These are phyloP conservation scores for Gonioctena quinquepunctata DNA, from an alignment of 1,140 invertebrate species.

Conservation along the genomic window DNA sequence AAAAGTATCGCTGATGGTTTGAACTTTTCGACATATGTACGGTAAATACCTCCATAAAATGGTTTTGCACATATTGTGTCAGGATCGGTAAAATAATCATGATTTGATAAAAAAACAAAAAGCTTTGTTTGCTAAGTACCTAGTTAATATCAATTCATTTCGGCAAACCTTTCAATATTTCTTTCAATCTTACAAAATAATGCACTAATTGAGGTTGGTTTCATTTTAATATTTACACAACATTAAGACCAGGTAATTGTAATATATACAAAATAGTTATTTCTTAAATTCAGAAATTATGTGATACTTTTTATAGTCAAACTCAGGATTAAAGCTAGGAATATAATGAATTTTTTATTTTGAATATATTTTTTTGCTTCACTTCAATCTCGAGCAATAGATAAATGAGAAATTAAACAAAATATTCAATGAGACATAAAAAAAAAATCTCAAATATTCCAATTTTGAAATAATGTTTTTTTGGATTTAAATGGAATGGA, in stretches of 20 bases:
- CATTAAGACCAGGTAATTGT: slow-evolving; percentile 30
- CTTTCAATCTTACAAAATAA: slow-evolving; percentile 32
- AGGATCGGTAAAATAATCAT: slow-evolving; percentile 21
- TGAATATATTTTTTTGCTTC: not conserved
- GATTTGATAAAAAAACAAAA: slow-evolving; percentile 9
- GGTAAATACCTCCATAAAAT: slow-evolving; percentile 10
- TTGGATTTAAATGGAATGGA: no score
- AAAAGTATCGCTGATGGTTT: not conserved
- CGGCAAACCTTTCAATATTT: slow-evolving; percentile 3
- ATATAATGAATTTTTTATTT: not conserved
- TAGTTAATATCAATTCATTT: not conserved
- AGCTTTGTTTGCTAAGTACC: slow-evolving; percentile 2
- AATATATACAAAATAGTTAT: slow-evolving; percentile 33
- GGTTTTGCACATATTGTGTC: not conserved
- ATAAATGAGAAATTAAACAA: no score
- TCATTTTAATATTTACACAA: slow-evolving; percentile 34
- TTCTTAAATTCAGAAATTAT: slow-evolving; percentile 2
- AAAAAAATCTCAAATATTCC: no score
- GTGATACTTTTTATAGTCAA: not conserved
- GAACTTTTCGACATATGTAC: slow-evolving; percentile 27
- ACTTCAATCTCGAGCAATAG: not conserved
- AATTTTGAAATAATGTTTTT: no score
- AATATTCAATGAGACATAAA: no score
- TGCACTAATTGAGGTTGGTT: slow-evolving; percentile 37
- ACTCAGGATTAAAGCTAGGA: not conserved